Conservation (phyloP, 2,797 vertebrate genomes). For the Pseudochromis fuscus region DNA sequence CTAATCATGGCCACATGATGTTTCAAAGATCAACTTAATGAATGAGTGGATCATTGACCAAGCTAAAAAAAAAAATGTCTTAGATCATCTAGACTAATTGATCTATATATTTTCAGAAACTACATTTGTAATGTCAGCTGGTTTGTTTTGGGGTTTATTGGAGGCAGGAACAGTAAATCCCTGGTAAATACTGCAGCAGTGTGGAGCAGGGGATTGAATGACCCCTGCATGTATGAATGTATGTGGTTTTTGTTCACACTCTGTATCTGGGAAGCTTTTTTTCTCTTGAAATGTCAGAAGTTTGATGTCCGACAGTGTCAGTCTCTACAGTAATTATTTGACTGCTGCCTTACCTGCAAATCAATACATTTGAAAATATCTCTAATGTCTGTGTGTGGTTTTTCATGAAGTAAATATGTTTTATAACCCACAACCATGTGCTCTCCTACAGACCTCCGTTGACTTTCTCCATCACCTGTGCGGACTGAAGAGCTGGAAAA, state of each 20-base stretch:
- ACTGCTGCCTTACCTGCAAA: conserved; percentile 39
- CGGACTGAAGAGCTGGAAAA: conserved; percentile 1
- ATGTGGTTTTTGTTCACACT: conserved; percentile 33
- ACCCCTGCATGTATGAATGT: conserved; percentile 3
- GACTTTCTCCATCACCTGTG: not conserved
- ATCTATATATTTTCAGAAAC: not conserved
- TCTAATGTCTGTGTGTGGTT: conserved; percentile 2
- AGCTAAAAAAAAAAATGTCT: not conserved
- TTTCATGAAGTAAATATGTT: conserved; percentile 23
- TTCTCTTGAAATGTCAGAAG: conserved; percentile 62
- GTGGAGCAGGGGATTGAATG: not conserved
- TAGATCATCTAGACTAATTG: too few relatives aligned
- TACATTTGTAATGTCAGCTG: not conserved
- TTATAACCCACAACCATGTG: conserved; percentile 7
- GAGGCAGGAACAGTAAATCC: not conserved
- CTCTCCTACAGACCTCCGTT: not conserved
- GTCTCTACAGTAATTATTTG: conserved; percentile 35
- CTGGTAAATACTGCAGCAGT: not conserved
- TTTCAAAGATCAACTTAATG: not conserved
- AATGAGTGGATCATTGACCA: not conserved
- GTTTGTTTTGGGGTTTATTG: not conserved
- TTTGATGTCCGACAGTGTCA: conserved; percentile 42
- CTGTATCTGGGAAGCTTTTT: conserved; percentile 45
- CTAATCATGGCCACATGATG: not conserved
- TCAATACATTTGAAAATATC: conserved; percentile 64